Evolutionary conservation across 2,888 invertebrate genomes (phyloP), one percentile per base, ranked within the genome.

Genomic region (Trissolcus japonicus): DNA sequence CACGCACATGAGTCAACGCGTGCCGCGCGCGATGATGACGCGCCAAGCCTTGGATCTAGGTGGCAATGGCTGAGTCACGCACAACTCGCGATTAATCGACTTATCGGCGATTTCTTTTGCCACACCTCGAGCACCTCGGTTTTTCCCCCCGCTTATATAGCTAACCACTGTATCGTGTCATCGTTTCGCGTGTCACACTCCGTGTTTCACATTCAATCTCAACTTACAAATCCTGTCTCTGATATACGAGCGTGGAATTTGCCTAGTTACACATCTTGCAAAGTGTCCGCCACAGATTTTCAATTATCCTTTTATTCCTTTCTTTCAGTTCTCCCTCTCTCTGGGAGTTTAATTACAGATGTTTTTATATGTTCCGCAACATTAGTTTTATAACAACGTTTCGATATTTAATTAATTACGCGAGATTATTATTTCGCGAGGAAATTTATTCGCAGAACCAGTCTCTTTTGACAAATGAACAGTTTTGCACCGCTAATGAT

Each of bases 1-100:
- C 86, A 86, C 85, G 86, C 86, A 82, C 82, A 81, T 87, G 87
- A 87, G 84, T 86, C 86, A 87, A 86, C 84, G 81, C 84, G 82
- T 84, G 83, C 80, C 82, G 75, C 46, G n/a, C 21, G 73, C 59
- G 80, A 81, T 80, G 80, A 82, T 80, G 82, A 80, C 79, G 35
- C 35, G 80, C 79, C 79, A 74, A 79, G 77, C 68, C 68, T 65
- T 69, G 46, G 46, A 78, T 75, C 75, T 75, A 79, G 77, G 79
- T 79, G 62, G 76, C 76, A 72, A 57, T 63, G 63, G 68, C 78
- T 82, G 82, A 82, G 71, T 82, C 81, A 82, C 63, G 77, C 68
- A 43, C 55, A 16, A 35, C 35, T 72, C 65, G 65, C 75, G 69
- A 71, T 75, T 69, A 77, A 76, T 75, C 67, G 76, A 75, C 73